These are phyloP conservation scores for Lymantria monacha DNA, from an alignment of 2,888 invertebrate genomes.

Conservation along the genomic window DNA sequence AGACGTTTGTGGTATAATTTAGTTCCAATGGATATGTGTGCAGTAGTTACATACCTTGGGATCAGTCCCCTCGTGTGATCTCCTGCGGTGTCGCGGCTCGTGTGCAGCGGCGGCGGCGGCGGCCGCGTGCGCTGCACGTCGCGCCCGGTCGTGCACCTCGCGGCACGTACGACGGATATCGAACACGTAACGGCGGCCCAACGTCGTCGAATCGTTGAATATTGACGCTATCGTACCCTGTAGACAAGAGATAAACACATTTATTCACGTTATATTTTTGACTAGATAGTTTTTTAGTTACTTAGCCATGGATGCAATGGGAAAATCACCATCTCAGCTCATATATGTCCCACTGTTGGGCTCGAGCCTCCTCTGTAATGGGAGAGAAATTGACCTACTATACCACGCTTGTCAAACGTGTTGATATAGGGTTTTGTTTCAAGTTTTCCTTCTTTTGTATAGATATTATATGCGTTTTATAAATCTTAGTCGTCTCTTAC, in stretches of 20 bases:
- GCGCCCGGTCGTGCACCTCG: conserved; percentile 94
- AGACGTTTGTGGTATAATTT: too few species aligned
- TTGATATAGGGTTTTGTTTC: too few species aligned
- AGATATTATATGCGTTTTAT: too few species aligned
- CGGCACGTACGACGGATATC: conserved; percentile 94
- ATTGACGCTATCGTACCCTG: conserved; percentile 94
- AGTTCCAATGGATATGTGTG: too few species aligned
- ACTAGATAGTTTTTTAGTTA: neutral
- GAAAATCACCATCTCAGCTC: too few species aligned
- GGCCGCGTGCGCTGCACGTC: conserved; percentile 85
- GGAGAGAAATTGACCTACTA: too few species aligned
- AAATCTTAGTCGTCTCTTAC: too few species aligned
- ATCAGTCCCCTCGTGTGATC: conserved; percentile 35
- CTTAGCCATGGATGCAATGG: too few species aligned
- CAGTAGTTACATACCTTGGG: conserved; percentile 41
- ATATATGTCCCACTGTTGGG: too few species aligned
- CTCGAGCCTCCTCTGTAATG: too few species aligned
- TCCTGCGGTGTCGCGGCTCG: conserved; percentile 32
- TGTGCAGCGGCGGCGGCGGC: neutral
- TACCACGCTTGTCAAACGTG: too few species aligned
- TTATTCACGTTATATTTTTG: neutral
- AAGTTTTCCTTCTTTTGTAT: too few species aligned
- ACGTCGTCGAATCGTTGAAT: conserved; percentile 93
- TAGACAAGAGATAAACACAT: neutral
- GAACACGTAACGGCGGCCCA: conserved; percentile 95